Evolutionary conservation across 2,113 vertebrate genomes (phyloP).

Genomic region (Dipodomys stephensi): DNA sequence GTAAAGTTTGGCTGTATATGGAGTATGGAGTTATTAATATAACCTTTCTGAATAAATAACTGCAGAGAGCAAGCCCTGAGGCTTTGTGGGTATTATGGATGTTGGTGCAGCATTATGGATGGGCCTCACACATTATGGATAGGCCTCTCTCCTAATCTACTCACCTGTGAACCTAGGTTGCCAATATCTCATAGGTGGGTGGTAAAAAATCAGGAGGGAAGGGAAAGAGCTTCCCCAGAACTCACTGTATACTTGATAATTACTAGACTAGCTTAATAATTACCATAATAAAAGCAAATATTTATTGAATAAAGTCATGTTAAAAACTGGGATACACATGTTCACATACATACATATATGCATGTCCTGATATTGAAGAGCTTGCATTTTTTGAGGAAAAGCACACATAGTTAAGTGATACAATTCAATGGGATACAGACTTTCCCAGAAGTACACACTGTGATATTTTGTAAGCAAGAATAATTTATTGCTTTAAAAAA

Average conservation of each 20-base stretch:
- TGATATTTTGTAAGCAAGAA: neutral
- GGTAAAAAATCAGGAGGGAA: neutral
- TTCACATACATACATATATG: neutral
- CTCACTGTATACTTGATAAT: neutral
- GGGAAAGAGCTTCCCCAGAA: neutral
- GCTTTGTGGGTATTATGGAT: neutral
- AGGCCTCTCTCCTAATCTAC: neutral
- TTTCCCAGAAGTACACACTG: neutral
- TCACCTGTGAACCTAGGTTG: neutral
- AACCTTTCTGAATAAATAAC: slow-evolving; percentile 52
- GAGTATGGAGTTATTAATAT: slow-evolving; percentile 58
- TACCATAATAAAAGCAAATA: neutral
- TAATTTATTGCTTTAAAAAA: neutral
- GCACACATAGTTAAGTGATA: slow-evolving; percentile 1
- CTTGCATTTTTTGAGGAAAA: slow-evolving; percentile 24
- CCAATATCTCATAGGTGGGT: neutral
- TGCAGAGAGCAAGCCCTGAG: slow-evolving; percentile 12
- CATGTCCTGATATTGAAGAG: neutral
- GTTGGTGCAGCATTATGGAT: neutral
- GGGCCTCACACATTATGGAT: neutral
- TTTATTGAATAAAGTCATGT: neutral
- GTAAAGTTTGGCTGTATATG: neutral
- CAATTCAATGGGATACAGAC: neutral
- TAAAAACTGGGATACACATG: neutral
- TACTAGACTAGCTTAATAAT: neutral